Base-by-base conservation (phyloP, 2,888 invertebrate species). In the Sinodicranocentrus sp. region DNA sequence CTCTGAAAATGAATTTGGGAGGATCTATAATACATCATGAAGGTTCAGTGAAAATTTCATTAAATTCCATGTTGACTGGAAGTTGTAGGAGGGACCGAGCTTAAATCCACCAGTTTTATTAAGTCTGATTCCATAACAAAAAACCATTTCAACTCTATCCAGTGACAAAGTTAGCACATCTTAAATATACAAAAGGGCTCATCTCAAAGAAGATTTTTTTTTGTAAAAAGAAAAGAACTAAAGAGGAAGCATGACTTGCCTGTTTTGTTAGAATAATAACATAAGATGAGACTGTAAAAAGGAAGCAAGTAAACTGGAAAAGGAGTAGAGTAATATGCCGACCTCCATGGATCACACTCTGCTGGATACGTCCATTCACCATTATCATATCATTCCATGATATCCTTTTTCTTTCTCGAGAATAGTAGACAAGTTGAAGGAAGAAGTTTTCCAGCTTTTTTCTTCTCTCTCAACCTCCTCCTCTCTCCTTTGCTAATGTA, bases 361-460 rank as follows among this genome's bases (percentile, higher is more conserved):
- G 68, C 77, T 77, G 77, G 77, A 68, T 67, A 67, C 77, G 44
- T 77, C 67, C 77, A 77, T 77, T 77, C 77, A 77, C 73, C 63
- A 73, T 73, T 73, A 73, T 73, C 61, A 73, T 73, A 73, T 73
- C 63, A 63, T 61, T 28, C 61, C 23, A 59, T 59, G 21, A 21
- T 21, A 59, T 59, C 13, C 23, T 73, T 10, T 3, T 21, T 43
- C n/a, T 44, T 48, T 48, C 59, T 23, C 33, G 33, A 33, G 33
- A 33, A 10, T 8, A n/a, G n/a, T 6, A n/a, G 28, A 61, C 23
- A 15, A 13, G 21, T 21, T 23, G 15, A 21, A 28, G 28, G 33
- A 63, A 28, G 28, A n/a, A 54, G 23, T 21, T 21, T 54, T 10
- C 3, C 33, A 33, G 33, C 33, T 33, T 33, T 33, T 33, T 33